Conservation (phyloP, 2,113 vertebrate genomes). For the Pungitius pungitius region DNA sequence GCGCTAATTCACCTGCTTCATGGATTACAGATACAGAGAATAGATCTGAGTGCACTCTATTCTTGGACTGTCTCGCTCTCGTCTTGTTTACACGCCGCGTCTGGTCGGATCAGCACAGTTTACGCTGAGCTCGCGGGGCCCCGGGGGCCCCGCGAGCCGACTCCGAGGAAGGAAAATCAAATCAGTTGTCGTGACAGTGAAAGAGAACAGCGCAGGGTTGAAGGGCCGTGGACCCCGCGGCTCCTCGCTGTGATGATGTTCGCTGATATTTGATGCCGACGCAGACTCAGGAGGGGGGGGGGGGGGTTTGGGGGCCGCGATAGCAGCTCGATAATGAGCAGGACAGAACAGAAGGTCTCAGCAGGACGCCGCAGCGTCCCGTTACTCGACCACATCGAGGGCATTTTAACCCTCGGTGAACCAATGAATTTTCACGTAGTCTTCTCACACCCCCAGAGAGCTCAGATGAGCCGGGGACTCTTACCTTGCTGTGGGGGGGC, state of each 20-base stretch:
- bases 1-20: too few species aligned
- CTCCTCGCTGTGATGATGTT: constrained; percentile 41
- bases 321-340: not conserved
- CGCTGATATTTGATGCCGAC: constrained; percentile 29
- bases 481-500: constrained; percentile 68
- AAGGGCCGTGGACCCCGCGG: constrained; percentile 19
- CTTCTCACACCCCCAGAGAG: too few species aligned
- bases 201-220: constrained; percentile 37
- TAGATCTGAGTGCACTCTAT: not conserved
- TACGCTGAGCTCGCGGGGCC: constrained; percentile 53
- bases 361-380: not conserved
- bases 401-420: too few species aligned
- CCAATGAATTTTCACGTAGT: too few species aligned
- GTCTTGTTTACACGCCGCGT: constrained; percentile 62
- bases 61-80: constrained; percentile 27
- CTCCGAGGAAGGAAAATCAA: constrained; percentile 24
- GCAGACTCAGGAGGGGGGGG: constrained; percentile 12
- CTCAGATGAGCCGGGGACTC: too few species aligned
- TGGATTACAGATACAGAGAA: not conserved
- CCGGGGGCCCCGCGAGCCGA: constrained; percentile 45
- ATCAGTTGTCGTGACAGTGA: constrained; percentile 49
- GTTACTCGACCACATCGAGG: too few species aligned
- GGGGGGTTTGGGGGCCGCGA: too few species aligned
- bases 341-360: constrained; percentile 16
- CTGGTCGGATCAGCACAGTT: constrained; percentile 60